Conservation (phyloP, 2,888 invertebrate species). For the Druceiella hillmani region DNA sequence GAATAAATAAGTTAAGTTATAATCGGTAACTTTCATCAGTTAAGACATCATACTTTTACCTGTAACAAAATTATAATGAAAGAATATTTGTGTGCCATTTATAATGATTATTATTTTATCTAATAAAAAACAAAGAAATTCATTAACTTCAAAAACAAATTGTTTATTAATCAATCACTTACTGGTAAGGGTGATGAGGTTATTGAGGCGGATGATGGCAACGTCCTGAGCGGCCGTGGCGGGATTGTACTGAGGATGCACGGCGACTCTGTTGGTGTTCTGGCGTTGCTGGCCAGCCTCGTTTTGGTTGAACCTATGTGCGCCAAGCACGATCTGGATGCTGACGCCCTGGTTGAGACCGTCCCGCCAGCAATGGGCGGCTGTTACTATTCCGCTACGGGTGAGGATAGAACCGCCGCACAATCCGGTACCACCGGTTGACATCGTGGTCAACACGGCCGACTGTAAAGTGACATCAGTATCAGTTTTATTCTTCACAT, state of each 20-base stretch:
- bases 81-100: too few species aligned
- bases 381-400: conserved; percentile 29
- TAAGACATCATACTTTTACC: too few species aligned
- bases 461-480: too few species aligned
- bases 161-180: too few species aligned
- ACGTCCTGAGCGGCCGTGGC: conserved; percentile 30
- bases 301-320: conserved; percentile 26
- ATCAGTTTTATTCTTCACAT: too few species aligned
- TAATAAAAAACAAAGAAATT: too few species aligned
- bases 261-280: conserved; percentile 26
- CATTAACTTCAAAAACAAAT: too few species aligned
- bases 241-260: conserved; percentile 32
- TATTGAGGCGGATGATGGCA: conserved; percentile 30
- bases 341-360: conserved; percentile 31
- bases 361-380: conserved; percentile 39
- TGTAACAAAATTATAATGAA: too few species aligned
- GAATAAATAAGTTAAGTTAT: conserved; percentile 14
- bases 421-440: conserved; percentile 26
- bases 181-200: too few species aligned
- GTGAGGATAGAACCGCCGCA: conserved; percentile 33
- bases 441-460: too few species aligned
- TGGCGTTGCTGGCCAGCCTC: conserved; percentile 31
- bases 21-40: too few species aligned
- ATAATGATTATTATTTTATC: too few species aligned
- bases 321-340: conserved; percentile 32